Evolutionary conservation across 2,888 invertebrate genomes (phyloP).

Genomic region (Andrena marginata): DNA sequence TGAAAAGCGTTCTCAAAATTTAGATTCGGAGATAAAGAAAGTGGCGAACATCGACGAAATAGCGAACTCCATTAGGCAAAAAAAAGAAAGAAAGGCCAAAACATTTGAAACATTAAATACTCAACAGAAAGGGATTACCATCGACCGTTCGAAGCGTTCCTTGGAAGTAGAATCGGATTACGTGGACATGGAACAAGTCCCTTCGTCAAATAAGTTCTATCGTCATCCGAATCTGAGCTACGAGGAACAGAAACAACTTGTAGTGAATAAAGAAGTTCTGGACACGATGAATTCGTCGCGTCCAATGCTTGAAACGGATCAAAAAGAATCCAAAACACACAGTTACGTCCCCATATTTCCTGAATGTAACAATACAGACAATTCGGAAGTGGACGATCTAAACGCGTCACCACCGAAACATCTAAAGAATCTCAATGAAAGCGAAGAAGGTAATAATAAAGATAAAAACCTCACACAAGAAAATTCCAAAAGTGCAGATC

Average conservation of each 20-base stretch:
- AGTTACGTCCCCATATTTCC: slow-evolving; percentile 55
- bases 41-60: slow-evolving; percentile 55
- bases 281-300: slow-evolving; percentile 8
- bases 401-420: not conserved
- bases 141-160: slow-evolving; percentile 53
- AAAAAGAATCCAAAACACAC: not conserved
- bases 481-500: not conserved
- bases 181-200: not conserved
- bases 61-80: slow-evolving; percentile 51
- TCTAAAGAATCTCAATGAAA: not conserved
- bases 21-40: not conserved
- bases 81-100: not conserved
- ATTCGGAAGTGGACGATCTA: not conserved
- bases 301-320: not conserved
- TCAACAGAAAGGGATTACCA: not conserved
- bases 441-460: no score
- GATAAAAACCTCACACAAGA: not conserved
- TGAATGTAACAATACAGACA: slow-evolving; percentile 55
- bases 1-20: not conserved
- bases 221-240: slow-evolving; percentile 42
- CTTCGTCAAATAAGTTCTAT: slow-evolving; percentile 17
- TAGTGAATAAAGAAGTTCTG: slow-evolving; percentile 29
- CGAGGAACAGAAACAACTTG: slow-evolving; percentile 23
- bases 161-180: not conserved
- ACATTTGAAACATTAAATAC: not conserved